A percentile compares a stretch with the other conserved stretches of the same genome.
These are phyloP conservation scores for Pteronotus mesoamericanus DNA, from an alignment of 2,797 vertebrate genomes.

Conservation along the genomic window DNA sequence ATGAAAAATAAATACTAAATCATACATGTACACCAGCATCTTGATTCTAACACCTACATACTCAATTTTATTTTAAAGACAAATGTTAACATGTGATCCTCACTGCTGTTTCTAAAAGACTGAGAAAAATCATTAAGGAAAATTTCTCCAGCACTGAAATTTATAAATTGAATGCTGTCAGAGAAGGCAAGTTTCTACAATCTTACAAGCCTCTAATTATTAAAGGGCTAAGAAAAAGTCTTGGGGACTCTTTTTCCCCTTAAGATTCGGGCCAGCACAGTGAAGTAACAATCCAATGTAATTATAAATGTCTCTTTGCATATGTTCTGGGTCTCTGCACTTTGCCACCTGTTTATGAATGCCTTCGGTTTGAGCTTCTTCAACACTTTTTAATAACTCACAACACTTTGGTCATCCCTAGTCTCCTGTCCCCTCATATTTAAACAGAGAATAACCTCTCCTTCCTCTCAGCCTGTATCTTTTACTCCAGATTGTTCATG, in stretches of 20 bases:
- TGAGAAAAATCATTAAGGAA: background rate
- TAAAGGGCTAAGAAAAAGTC: background rate
- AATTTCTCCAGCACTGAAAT: background rate
- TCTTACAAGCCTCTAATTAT: background rate
- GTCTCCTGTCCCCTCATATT: background rate
- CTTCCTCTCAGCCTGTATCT: background rate
- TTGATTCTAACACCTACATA: background rate
- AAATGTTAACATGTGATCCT: background rate
- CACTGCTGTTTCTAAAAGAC: background rate
- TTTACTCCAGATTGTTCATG: background rate
- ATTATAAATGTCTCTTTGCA: background rate
- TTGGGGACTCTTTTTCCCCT: background rate
- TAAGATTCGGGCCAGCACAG: background rate
- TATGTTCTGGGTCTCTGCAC: background rate
- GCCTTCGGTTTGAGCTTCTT: background rate
- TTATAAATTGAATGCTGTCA: background rate
- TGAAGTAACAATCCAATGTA: background rate
- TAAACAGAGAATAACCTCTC: background rate
- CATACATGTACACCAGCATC: background rate
- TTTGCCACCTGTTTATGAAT: no score
- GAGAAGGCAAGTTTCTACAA: background rate
- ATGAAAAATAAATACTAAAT: background rate
- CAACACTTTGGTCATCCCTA: no score
- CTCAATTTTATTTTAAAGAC: background rate
- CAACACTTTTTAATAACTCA: accelerated